Percentiles rank a stretch among this genome's conserved stretches.
Evolutionary conservation across 2,113 vertebrate species (phyloP).

Genomic region (Meles meles): DNA sequence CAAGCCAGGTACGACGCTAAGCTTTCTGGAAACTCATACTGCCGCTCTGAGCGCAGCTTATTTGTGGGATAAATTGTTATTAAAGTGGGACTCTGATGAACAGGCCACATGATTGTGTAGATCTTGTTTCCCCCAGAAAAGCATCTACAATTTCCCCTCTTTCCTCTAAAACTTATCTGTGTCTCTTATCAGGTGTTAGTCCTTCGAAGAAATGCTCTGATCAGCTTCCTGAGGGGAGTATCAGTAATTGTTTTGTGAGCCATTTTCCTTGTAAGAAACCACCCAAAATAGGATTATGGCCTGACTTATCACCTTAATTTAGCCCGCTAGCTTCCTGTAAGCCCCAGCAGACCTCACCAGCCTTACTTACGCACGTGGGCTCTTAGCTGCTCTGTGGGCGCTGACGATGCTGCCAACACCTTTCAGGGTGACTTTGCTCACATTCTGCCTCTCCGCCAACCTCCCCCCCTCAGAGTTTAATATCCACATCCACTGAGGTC

Average conservation of each 20-base stretch:
- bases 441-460: background rate
- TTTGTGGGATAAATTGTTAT: constrained; percentile 51
- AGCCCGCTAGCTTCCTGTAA: constrained; percentile 19
- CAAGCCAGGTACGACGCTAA: background rate
- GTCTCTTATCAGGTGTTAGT: constrained; percentile 11
- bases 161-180: constrained; percentile 19
- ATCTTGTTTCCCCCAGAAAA: constrained; percentile 48
- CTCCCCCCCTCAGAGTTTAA: background rate
- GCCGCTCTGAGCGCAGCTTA: background rate
- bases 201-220: constrained; percentile 47
- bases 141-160: constrained; percentile 10
- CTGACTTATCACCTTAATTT: constrained; percentile 64
- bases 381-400: background rate
- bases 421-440: constrained; percentile 26
- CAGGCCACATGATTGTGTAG: background rate
- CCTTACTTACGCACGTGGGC: fast-evolving
- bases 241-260: constrained; percentile 60
- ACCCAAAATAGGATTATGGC: constrained; percentile 59
- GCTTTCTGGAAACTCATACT: constrained; percentile 31
- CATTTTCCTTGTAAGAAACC: constrained; percentile 53
- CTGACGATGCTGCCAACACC: background rate
- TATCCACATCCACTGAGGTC: background rate
- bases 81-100: constrained; percentile 57
- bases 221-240: constrained; percentile 53
- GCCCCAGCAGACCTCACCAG: background rate